Percentiles rank a stretch among this genome's conserved stretches.
Conservation (phyloP, 2,888 invertebrate genomes). For the Crioceris asparagi region DNA sequence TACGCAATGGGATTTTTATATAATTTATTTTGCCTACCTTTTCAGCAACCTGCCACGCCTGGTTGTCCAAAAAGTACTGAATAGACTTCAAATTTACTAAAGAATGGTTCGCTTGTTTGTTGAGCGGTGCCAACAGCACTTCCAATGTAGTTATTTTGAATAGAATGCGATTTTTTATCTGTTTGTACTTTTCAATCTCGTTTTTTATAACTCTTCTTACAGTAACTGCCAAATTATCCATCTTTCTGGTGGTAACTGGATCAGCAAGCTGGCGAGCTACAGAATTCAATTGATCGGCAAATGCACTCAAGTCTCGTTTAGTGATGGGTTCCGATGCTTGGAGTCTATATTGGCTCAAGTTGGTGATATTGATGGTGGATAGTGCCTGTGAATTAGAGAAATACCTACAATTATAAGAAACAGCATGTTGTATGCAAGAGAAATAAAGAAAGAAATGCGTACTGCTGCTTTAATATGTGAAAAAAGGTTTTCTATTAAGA, state of each 20-base stretch:
- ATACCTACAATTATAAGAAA: too few species aligned
- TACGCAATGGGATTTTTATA: too few species aligned
- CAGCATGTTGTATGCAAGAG: too few species aligned
- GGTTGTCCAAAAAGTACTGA: conserved; percentile 64
- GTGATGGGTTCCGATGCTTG: conserved; percentile 52
- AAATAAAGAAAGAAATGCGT: too few species aligned
- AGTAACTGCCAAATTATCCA: conserved; percentile 57
- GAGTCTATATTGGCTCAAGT: conserved; percentile 45
- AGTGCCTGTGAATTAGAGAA: too few species aligned
- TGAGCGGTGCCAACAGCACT: conserved; percentile 59
- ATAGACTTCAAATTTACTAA: conserved; percentile 65
- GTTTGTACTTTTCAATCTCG: conserved; percentile 58
- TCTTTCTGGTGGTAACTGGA: conserved; percentile 56
- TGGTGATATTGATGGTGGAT: conserved; percentile 45
- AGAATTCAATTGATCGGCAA: conserved; percentile 55
- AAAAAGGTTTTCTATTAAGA: too few species aligned
- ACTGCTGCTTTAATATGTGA: too few species aligned
- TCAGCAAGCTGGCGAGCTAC: conserved; percentile 60
- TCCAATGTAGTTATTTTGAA: conserved; percentile 69
- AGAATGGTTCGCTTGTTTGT: conserved; percentile 61
- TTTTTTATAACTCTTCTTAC: conserved; percentile 50
- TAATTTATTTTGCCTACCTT: conserved; percentile 44
- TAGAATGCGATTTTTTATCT: conserved; percentile 58
- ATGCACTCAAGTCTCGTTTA: conserved; percentile 50
- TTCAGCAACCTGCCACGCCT: conserved; percentile 58